Base-by-base conservation (phyloP, 1,140 invertebrate species). In the Drosophila neocordata region DNA sequence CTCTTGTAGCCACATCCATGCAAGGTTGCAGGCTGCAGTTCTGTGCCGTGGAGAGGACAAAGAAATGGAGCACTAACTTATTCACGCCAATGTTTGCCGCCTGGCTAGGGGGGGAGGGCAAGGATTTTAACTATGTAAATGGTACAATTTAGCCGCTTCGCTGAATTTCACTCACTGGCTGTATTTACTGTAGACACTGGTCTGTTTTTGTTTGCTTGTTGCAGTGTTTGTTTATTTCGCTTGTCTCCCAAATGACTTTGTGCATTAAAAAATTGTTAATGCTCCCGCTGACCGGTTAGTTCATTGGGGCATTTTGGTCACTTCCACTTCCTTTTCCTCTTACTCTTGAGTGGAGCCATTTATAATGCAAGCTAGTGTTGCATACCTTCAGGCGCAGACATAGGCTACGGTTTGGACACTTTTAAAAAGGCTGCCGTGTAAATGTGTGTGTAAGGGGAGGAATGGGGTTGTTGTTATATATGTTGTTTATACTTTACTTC, bases 191-290 rank as follows among this genome's bases (percentile, higher is more conserved):
- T 73, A 79, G 31, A 18, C 48, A 9, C 38, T 51, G 51, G 37
- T 53, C 27, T 73, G 38, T 24, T 9, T 22, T 12, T 48, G 18
- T 13, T 13, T 57, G 24, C 48, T 37, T 18, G 38, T 59, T 60
- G 65, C 60, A 38, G 35, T 37, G 58, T 55, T 41, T 44, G 41
- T 44, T 48, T 48, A n/a, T 38, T 38, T 38, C 37, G 4, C 37
- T 38, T 38, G 41, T 48, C 41, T 48, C 22, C 31, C 13, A 31
- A 31, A 44, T 27, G 18, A 52, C 74, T 69, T 66, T 76, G 61
- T 69, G 80, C 69, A 73, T 78, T 75, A 69, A 60, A n/a, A 71
- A 84, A 73, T 77, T 44, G 76, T 73, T 79, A 84, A 84, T 84
- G 73, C 53, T 58, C 35, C 59, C 59, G 52, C 53, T 52, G 44